phyloP scores from a whole-genome alignment of 2,888 invertebrate species.

The Tryphoninae sp. region DNA sequence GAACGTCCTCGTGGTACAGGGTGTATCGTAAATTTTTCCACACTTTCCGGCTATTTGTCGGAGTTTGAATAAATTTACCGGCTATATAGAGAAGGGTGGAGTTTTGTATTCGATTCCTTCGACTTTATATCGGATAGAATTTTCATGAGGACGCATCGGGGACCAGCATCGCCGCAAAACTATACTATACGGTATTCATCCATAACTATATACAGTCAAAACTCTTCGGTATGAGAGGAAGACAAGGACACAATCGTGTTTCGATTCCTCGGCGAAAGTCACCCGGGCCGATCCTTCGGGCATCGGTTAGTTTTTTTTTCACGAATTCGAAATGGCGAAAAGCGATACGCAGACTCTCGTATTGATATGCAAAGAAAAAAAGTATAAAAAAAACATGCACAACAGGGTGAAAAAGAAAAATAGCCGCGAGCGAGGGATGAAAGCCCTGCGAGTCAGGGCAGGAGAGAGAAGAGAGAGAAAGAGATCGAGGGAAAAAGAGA shows the following conservation, averaged over 20 bases:
- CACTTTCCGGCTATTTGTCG: constrained; percentile 70
- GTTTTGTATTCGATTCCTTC: constrained; percentile 68
- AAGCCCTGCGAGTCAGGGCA: constrained; percentile 41
- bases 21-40: constrained; percentile 69
- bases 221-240: constrained; percentile 28
- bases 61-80: constrained; percentile 69
- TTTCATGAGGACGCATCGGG: constrained; percentile 64
- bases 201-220: background rate
- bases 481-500: constrained; percentile 66
- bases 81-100: constrained; percentile 58
- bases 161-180: constrained; percentile 53
- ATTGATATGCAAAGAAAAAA: constrained; percentile 45
- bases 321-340: constrained; percentile 41
- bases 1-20: constrained; percentile 57
- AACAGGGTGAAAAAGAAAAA: constrained; percentile 51
- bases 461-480: constrained; percentile 61
- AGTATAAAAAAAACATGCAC: constrained; percentile 38
- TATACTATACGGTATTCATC: constrained; percentile 24
- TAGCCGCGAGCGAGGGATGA: constrained; percentile 47
- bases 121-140: constrained; percentile 69
- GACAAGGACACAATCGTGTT: constrained; percentile 44
- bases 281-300: constrained; percentile 52
- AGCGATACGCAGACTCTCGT: constrained; percentile 27
- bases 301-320: constrained; percentile 36
- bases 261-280: constrained; percentile 38